Conservation (phyloP, 2,888 invertebrate genomes). For the Athalia circularis region DNA sequence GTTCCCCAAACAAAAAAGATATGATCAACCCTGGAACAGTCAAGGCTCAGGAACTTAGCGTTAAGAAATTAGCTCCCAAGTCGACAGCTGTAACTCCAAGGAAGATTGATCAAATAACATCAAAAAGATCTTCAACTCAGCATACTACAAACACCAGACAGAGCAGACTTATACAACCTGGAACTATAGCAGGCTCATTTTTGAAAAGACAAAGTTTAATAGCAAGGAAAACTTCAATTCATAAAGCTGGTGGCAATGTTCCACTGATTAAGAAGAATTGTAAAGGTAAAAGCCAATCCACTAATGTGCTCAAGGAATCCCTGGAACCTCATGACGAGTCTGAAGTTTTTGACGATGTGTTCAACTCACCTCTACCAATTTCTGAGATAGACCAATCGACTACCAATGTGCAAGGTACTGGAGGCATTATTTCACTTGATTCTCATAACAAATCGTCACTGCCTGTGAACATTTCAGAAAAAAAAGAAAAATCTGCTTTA, state of each 20-base stretch:
- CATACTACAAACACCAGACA: background rate
- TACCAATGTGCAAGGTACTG: background rate
- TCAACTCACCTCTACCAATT: background rate
- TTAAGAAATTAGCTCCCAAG: background rate
- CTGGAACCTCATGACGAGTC: conserved; percentile 15
- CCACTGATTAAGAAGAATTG: background rate
- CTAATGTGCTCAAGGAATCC: conserved; percentile 23
- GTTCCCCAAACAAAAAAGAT: background rate
- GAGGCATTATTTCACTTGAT: background rate
- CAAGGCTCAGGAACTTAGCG: background rate
- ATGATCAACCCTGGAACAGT: background rate
- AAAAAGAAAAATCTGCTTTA: background rate
- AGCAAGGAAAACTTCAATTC: background rate
- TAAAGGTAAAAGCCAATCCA: background rate
- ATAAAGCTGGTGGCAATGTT: background rate
- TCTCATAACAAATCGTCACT: background rate
- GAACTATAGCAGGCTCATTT: conserved; percentile 13
- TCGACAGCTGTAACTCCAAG: background rate
- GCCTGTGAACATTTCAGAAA: background rate
- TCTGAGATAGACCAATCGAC: background rate
- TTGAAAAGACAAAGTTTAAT: conserved; percentile 5
- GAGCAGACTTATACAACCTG: conserved; percentile 24
- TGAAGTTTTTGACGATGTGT: background rate
- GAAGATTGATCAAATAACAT: background rate
- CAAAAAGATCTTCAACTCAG: background rate